These are phyloP conservation scores for Sclerurus mexicanus DNA, from an alignment of 2,113 vertebrate genomes.

Conservation along the genomic window DNA sequence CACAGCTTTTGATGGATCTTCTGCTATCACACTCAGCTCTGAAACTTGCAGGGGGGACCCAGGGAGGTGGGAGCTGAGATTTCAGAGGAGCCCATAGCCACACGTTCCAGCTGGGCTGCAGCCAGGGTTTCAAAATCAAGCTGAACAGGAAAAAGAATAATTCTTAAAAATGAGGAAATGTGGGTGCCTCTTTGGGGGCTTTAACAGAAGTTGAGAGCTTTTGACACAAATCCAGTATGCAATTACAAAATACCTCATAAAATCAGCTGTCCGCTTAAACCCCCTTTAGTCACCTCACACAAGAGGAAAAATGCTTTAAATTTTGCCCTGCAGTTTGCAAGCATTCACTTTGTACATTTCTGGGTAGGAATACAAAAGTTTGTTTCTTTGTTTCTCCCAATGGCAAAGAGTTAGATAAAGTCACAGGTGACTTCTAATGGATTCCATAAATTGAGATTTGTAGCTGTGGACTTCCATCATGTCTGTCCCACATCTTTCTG, in stretches of 20 bases:
- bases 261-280: background rate
- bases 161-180: background rate
- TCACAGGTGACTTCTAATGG: background rate
- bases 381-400: background rate
- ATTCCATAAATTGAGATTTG: background rate
- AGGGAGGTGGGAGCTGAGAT: background rate
- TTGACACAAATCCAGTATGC: background rate
- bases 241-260: background rate
- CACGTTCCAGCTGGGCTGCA: background rate
- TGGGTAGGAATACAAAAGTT: background rate
- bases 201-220: background rate
- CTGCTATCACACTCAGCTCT: background rate
- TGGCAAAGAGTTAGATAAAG: background rate
- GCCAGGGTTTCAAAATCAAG: background rate
- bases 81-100: background rate
- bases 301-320: background rate
- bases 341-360: background rate
- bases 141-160: background rate
- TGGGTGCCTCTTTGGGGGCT: background rate
- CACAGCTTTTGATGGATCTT: background rate
- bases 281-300: background rate
- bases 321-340: background rate
- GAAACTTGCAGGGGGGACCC: background rate
- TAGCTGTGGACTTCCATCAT: background rate
- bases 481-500: background rate